phyloP scores from a whole-genome alignment of 1,140 invertebrate genomes.

The Sinonovacula constricta region DNA sequence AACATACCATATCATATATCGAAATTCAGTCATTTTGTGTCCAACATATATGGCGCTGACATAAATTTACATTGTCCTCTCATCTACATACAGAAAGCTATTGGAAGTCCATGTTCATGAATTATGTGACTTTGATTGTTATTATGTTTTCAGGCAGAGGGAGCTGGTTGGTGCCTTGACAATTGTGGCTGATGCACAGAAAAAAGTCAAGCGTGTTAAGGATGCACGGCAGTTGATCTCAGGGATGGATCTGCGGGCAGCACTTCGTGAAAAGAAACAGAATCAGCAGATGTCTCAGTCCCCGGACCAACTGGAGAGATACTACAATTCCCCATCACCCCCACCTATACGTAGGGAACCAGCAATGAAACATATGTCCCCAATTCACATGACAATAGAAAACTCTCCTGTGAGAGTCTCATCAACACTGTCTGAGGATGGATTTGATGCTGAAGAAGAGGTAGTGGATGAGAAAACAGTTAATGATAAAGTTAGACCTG shows the following conservation, averaged over 20 bases:
- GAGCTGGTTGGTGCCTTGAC: conserved; percentile 35
- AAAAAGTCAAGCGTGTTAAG: conserved; percentile 25
- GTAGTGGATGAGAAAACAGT: conserved; percentile 19
- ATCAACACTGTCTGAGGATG: conserved; percentile 4
- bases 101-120: too few relatives aligned
- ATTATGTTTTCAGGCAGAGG: conserved; percentile 13
- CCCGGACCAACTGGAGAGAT: not conserved
- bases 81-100: too few relatives aligned
- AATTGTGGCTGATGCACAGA: conserved; percentile 45
- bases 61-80: too few relatives aligned
- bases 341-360: not conserved
- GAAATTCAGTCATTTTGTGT: too few relatives aligned
- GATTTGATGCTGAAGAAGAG: not conserved
- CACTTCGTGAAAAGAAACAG: conserved; percentile 39
- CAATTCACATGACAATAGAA: conserved; percentile 49
- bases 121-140: too few relatives aligned
- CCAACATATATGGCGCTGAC: too few relatives aligned
- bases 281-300: not conserved
- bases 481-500: too few relatives aligned
- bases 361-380: conserved; percentile 8
- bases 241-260: conserved; percentile 30
- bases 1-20: too few relatives aligned
- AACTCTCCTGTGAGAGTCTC: not conserved
- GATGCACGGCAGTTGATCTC: conserved; percentile 43
- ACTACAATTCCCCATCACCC: not conserved